These are phyloP conservation scores for Popillia japonica DNA, from an alignment of 1,140 invertebrate genomes.

Conservation along the genomic window DNA sequence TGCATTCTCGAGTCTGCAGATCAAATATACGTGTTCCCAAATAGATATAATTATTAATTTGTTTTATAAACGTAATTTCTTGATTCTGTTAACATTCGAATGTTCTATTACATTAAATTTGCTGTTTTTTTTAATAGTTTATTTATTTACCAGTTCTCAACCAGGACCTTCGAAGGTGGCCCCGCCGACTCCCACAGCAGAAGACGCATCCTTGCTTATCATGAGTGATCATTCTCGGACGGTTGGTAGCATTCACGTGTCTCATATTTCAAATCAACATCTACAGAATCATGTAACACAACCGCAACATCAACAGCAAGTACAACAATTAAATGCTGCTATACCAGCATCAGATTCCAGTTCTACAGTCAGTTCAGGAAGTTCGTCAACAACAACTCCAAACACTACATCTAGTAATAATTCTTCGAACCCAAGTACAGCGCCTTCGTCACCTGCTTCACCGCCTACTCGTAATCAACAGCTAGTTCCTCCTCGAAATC, in stretches of 20 bases:
- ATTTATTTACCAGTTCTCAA: slow-evolving; percentile 61
- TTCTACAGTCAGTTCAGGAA: slow-evolving; percentile 66
- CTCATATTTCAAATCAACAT: slow-evolving; percentile 25
- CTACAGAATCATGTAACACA: neutral
- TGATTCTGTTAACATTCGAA: too few relatives aligned
- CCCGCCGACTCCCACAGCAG: slow-evolving; percentile 70
- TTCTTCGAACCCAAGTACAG: slow-evolving; percentile 69
- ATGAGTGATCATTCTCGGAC: slow-evolving; percentile 65
- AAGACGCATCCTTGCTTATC: slow-evolving; percentile 68
- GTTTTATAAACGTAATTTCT: too few relatives aligned
- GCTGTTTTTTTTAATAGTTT: too few relatives aligned
- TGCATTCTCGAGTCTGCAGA: too few relatives aligned
- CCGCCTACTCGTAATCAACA: slow-evolving; percentile 61
- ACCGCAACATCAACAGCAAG: slow-evolving; percentile 25
- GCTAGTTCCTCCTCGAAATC: slow-evolving; percentile 59
- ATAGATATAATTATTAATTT: too few relatives aligned
- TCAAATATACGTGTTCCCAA: too few relatives aligned
- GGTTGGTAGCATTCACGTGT: slow-evolving; percentile 42
- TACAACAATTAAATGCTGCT: slow-evolving; percentile 9
- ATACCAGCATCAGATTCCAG: slow-evolving; percentile 63
- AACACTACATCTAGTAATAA: slow-evolving; percentile 70
- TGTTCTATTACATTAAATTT: too few relatives aligned
- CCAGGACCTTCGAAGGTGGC: slow-evolving; percentile 70
- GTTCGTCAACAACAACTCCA: slow-evolving; percentile 68
- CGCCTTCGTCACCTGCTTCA: slow-evolving; percentile 63